These are phyloP conservation scores for Tholera decimalis DNA, from an alignment of 2,888 invertebrate species.

Conservation along the genomic window DNA sequence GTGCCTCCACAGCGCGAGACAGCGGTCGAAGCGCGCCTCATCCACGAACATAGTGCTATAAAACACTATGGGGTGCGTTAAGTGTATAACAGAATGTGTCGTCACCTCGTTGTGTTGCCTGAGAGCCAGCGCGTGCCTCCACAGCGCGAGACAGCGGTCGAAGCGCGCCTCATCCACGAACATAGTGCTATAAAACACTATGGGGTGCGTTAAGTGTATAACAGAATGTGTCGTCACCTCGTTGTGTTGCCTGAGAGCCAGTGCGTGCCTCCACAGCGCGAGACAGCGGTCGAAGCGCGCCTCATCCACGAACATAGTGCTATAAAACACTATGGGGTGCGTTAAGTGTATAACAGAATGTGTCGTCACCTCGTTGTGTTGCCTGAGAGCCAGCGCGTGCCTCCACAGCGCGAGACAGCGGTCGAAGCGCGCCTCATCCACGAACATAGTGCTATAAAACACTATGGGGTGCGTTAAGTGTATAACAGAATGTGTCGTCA, in stretches of 20 bases:
- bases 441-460: too few species aligned
- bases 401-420: conserved; percentile 91
- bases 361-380: conserved; percentile 9
- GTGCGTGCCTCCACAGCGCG: conserved; percentile 95
- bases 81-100: conserved; percentile 64
- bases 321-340: conserved; percentile 90
- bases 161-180: conserved; percentile 88
- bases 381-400: conserved; percentile 73
- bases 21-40: conserved; percentile 96
- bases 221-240: conserved; percentile 1
- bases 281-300: conserved; percentile 94
- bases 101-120: conserved; percentile 74
- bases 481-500: conserved; percentile 8
- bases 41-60: conserved; percentile 94
- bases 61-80: conserved; percentile 95
- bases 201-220: conserved; percentile 93
- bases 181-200: conserved; percentile 97
- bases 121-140: conserved; percentile 94
- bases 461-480: conserved; percentile 90
- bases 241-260: conserved; percentile 88
- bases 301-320: conserved; percentile 93
- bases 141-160: conserved; percentile 96
- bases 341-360: too few species aligned
- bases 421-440: too few species aligned
- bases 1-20: conserved; percentile 97